phyloP scores from a whole-genome alignment of 2,797 vertebrate species.

The Sciaenops ocellatus region DNA sequence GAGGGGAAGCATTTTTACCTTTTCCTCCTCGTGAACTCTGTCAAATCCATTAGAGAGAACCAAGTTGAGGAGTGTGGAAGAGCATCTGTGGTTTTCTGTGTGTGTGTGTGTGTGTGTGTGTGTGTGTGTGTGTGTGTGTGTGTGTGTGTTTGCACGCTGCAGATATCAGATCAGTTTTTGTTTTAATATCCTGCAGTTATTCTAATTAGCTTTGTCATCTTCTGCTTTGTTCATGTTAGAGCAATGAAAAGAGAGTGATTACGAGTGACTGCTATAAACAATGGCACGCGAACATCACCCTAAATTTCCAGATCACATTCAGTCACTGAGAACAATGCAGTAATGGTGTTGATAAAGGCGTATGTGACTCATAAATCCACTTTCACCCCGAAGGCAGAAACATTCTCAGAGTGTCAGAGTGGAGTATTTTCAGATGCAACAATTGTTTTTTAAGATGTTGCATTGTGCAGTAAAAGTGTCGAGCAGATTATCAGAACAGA shows the following conservation, averaged over 20 bases:
- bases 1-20: slow-evolving; percentile 11
- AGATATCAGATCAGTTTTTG: background rate
- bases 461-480: background rate
- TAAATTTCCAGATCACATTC: background rate
- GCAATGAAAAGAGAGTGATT: background rate
- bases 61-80: background rate
- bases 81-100: slow-evolving; percentile 3
- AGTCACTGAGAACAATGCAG: background rate
- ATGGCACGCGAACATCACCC: background rate
- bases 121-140: background rate
- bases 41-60: slow-evolving; percentile 1
- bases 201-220: background rate
- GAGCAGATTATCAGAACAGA: background rate
- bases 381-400: background rate
- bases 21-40: slow-evolving; percentile 11
- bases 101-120: too few species aligned
- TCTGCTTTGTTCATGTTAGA: background rate
- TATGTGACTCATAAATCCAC: background rate
- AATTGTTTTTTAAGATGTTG: background rate
- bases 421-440: background rate
- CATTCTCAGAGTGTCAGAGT: background rate
- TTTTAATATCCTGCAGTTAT: background rate
- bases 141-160: too few species aligned
- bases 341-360: background rate
- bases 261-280: background rate